Evolutionary conservation across 1,140 invertebrate species (phyloP).

Genomic region (Eufriesea mexicana): DNA sequence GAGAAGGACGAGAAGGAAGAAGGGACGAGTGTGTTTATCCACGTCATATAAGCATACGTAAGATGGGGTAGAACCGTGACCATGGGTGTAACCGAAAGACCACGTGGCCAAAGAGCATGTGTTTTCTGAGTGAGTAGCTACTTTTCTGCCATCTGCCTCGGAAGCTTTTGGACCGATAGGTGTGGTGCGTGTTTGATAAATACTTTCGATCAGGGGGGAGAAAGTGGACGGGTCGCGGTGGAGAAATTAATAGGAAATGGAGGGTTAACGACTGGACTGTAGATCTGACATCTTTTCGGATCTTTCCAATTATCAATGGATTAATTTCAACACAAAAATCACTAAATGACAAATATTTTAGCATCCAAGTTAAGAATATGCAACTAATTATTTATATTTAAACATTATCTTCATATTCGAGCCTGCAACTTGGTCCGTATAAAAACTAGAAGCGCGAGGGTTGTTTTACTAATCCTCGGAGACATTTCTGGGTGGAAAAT

Average conservation of each 20-base stretch:
- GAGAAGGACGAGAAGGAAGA: slow-evolving; percentile 3
- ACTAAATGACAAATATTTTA: no score
- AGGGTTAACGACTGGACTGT: neutral
- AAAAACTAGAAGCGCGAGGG: neutral
- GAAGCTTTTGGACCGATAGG: slow-evolving; percentile 63
- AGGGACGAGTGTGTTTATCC: slow-evolving; percentile 64
- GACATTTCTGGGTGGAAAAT: slow-evolving; percentile 13
- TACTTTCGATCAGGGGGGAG: slow-evolving; percentile 28
- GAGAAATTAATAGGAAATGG: slow-evolving; percentile 47
- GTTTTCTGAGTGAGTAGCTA: slow-evolving; percentile 70
- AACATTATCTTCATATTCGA: neutral
- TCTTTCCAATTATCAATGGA: no score
- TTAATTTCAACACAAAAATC: no score
- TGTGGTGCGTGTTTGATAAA: slow-evolving; percentile 66
- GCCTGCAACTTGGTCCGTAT: no score
- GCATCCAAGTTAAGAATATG: no score
- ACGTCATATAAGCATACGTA: slow-evolving; percentile 65
- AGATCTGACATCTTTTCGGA: neutral
- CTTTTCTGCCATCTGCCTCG: slow-evolving; percentile 66
- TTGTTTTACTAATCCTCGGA: neutral
- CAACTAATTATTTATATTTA: neutral
- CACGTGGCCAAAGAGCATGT: slow-evolving; percentile 69
- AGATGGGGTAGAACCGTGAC: slow-evolving; percentile 63
- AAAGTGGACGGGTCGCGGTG: slow-evolving; percentile 9
- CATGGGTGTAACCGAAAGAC: slow-evolving; percentile 67